Conservation (phyloP, 2,888 invertebrate species). For the Petrolisthes cinctipes region DNA sequence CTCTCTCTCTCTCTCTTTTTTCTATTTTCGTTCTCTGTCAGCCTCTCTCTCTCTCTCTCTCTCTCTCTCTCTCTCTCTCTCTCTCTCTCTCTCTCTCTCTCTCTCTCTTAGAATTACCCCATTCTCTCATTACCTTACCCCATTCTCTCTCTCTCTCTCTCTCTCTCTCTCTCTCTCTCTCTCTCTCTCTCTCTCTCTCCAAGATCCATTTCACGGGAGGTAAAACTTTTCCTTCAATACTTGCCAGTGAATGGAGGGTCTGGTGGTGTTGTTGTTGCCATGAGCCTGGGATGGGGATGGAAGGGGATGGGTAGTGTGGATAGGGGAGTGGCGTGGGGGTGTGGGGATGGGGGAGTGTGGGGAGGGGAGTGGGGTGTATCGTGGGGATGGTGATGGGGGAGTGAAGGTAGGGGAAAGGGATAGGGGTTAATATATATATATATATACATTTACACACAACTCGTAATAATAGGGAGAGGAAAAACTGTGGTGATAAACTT, state of each 20-base stretch:
- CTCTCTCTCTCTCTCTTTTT: background rate
- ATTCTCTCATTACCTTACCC: background rate
- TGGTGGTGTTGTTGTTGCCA: background rate
- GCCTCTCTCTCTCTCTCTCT: background rate
- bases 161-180: slow-evolving; percentile 9
- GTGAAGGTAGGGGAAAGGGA: no score
- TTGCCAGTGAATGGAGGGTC: no score
- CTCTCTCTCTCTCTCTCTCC: background rate
- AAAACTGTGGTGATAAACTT: no score
- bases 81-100: background rate
- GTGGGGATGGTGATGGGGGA: no score
- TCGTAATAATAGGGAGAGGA: no score
- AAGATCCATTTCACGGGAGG: no score
- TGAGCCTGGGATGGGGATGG: no score
- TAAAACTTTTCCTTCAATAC: no score
- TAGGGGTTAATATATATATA: no score
- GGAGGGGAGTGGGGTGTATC: background rate
- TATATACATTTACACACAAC: background rate
- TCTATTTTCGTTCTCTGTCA: background rate
- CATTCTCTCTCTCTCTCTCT: slow-evolving; percentile 11
- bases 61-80: background rate
- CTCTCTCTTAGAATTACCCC: background rate
- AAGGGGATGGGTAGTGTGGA: no score
- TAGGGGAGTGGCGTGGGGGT: no score
- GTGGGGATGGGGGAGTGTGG: no score